These are phyloP conservation scores for Anas platyrhynchos DNA, from an alignment of 2,113 vertebrate species.

Conservation along the genomic window DNA sequence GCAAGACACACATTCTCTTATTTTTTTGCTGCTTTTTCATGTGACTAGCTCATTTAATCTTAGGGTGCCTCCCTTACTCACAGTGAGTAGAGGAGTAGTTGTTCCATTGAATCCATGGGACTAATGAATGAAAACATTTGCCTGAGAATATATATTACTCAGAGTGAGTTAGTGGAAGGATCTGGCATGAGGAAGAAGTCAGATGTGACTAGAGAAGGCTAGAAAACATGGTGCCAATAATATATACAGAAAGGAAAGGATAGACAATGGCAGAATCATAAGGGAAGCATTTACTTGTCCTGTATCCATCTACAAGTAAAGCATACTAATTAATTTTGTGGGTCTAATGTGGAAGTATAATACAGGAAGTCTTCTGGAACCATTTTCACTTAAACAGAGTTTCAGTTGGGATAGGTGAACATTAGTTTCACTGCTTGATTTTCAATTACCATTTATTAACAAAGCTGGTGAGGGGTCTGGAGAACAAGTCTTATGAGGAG, in stretches of 20 bases:
- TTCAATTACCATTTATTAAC: neutral
- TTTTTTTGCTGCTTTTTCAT: neutral
- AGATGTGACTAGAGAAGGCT: neutral
- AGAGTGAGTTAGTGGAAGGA: neutral
- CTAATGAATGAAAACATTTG: neutral
- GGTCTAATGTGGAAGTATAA: neutral
- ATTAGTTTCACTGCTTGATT: constrained; percentile 36
- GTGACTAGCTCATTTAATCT: neutral
- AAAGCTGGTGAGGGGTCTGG: too few relatives aligned
- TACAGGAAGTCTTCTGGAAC: neutral
- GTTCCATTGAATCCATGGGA: neutral
- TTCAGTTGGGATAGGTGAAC: constrained; percentile 8
- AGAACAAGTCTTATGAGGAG: too few relatives aligned
- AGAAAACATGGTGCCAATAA: neutral
- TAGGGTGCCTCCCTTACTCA: neutral
- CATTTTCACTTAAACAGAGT: constrained; percentile 3
- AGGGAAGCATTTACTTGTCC: constrained; percentile 21
- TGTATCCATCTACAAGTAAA: neutral
- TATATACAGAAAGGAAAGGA: neutral
- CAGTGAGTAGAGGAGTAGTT: neutral
- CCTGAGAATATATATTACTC: neutral
- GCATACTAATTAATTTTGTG: constrained; percentile 48
- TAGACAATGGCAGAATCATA: neutral
- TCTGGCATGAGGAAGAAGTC: neutral
- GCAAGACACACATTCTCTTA: neutral